These are phyloP conservation scores for Aphodius sticticus DNA, from an alignment of 2,888 invertebrate genomes.

Conservation along the genomic window DNA sequence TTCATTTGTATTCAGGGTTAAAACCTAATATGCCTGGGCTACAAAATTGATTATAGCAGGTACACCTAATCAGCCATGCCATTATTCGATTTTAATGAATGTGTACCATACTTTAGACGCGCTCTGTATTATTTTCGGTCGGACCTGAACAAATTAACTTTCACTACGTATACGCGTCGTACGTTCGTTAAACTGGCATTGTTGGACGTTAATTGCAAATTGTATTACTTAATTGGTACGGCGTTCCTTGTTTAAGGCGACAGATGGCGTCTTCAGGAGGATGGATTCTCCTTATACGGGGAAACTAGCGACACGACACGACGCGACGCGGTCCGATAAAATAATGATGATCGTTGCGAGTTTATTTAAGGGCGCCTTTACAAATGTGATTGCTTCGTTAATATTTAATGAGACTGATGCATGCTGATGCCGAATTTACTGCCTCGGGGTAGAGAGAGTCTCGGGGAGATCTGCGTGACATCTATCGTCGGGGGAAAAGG, in stretches of 20 bases:
- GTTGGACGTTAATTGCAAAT: neutral
- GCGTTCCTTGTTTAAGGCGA: neutral
- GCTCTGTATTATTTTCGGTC: no score
- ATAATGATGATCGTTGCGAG: conserved; percentile 20
- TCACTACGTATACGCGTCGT: no score
- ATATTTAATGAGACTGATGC: conserved; percentile 22
- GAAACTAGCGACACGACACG: conserved; percentile 4
- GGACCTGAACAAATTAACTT: no score
- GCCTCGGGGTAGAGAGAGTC: neutral
- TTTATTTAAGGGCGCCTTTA: conserved; percentile 24
- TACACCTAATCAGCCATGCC: no score
- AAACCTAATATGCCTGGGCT: no score
- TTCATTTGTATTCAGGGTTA: no score
- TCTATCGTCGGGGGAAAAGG: neutral
- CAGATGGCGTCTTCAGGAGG: neutral
- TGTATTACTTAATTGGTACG: neutral
- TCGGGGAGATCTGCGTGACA: neutral
- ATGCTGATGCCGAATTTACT: conserved; percentile 24
- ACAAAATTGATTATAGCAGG: no score
- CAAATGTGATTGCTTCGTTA: conserved; percentile 24
- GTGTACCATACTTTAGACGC: no score
- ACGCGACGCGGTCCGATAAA: conserved; percentile 11
- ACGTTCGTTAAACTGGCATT: no score
- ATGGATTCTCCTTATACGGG: neutral
- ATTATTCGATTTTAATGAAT: no score